Evolutionary conservation across 2,797 vertebrate species (phyloP), one percentile per base, ranked within the genome.

Genomic region (Pristis pectinata): DNA sequence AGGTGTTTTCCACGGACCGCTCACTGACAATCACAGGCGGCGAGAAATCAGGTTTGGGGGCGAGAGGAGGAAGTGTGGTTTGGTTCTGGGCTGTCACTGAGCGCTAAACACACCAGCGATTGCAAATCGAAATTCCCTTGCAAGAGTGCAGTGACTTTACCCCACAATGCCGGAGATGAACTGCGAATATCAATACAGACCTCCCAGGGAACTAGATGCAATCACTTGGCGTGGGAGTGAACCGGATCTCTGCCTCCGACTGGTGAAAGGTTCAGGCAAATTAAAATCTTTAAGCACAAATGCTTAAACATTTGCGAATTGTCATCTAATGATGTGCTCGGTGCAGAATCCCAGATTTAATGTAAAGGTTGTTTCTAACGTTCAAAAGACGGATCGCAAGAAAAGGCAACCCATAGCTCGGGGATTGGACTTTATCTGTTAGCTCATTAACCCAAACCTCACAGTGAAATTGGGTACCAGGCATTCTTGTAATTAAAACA

Each of bases 401-500:
- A 70, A 70, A 93, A 61, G 93, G 89, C 89, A 93, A 64, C 85
- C 64, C 61, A 74, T 72, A 8, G 10, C 61, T 41, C 64, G 44
- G 41, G 41, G 67, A 49, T 37, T 34, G 70, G 37, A 74, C 41
- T 89, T 93, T 72, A 74, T 53, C 89, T 67, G 67, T 92, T 92
- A 67, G 37, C 67, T 93, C 92, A 49, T 93, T 72, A 93, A 74
- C 92, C 41, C 41, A 93, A 93, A 74, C 67, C 92, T 74, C 70
- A 93, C 67, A 41, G 72, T 72, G 92, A 93, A 93, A 72, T 93
- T 93, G 44, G 41, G 70, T 44, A 72, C 70, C n/a, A 74, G 67
- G 41, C 61, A 93, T 93, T 41, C 92, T 67, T 30, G 92, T 93
- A 93, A 93, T 74, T 93, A 93, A 93, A 93, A 37, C 67, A 72